phyloP scores from a whole-genome alignment of 2,113 vertebrate species.

The Colius striatus region DNA sequence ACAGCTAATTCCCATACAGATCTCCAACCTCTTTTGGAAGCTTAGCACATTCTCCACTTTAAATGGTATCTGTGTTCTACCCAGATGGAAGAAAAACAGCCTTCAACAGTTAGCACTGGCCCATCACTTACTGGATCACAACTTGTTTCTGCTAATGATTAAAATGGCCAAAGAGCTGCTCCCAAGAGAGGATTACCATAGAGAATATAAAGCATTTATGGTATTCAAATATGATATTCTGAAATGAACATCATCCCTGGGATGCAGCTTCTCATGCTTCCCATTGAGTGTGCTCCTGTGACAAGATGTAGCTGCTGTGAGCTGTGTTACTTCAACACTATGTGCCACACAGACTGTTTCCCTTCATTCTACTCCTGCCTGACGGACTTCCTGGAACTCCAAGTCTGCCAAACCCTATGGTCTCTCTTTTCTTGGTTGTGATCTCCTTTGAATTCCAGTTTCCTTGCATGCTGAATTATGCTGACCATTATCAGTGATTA shows the following conservation, averaged over 20 bases:
- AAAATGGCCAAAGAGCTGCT: background rate
- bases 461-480: background rate
- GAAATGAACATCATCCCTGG: background rate
- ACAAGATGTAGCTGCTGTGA: background rate
- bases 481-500: background rate
- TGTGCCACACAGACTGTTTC: background rate
- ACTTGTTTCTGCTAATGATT: background rate
- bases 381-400: fast-evolving
- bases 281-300: fast-evolving
- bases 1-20: background rate
- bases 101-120: background rate
- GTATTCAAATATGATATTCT: background rate
- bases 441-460: background rate
- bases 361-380: background rate
- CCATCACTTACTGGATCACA: background rate
- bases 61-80: background rate
- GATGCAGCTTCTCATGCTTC: background rate
- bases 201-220: background rate
- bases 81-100: background rate
- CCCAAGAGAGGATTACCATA: background rate
- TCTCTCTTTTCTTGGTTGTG: background rate
- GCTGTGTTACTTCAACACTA: background rate
- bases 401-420: background rate
- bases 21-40: background rate
- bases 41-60: background rate